Evolutionary conservation across 2,113 vertebrate species (phyloP), one percentile per base, ranked within the genome.

Genomic region (Climacteris rufus): DNA sequence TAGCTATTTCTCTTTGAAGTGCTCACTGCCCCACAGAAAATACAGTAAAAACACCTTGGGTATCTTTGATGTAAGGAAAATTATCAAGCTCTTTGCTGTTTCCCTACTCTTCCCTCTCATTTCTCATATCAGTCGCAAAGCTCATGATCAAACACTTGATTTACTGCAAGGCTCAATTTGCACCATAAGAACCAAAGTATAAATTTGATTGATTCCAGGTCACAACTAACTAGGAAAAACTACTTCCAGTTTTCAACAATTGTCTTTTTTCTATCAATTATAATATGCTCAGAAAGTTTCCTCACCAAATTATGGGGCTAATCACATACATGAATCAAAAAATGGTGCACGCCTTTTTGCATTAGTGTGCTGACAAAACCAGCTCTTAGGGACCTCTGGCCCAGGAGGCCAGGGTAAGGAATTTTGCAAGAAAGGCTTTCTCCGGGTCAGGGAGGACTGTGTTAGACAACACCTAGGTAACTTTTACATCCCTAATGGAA

Each of bases 291-390:
- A 19, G 56, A 60, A 47, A 22, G 42, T 70, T 57, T 74, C 33
- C 66, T 79, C 18, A 28, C 20, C 52, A 60, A 83, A 74, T 75
- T 50, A 50, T 19, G 8, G 23, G 14, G 6, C 15, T 71, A 31
- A 80, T 42, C 23, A 52, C 10, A 30, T 5, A n/a, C 28, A 20
- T 21, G 16, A 39, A 35, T 33, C 19, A 66, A 66, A 60, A 66
- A 45, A 65, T 10, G 1, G 57, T 39, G 28, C 37, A 33, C 11
- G 35, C 10, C 10, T 33, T 74, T 52, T 52, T 24, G 18, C 19
- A 59, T 5, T 13, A 0, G 0, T 37, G 9, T 45, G 45, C 33
- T 45, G 28, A 52, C 44, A 37, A 39, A 37, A 59, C 19, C 33
- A 59, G 28, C 37, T 59, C 52, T 28, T 13, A 81, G 27, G 8